Evolutionary conservation across 2,797 vertebrate species (phyloP), one percentile per base, ranked within the genome.

Genomic region (Pangasius larnaudii): DNA sequence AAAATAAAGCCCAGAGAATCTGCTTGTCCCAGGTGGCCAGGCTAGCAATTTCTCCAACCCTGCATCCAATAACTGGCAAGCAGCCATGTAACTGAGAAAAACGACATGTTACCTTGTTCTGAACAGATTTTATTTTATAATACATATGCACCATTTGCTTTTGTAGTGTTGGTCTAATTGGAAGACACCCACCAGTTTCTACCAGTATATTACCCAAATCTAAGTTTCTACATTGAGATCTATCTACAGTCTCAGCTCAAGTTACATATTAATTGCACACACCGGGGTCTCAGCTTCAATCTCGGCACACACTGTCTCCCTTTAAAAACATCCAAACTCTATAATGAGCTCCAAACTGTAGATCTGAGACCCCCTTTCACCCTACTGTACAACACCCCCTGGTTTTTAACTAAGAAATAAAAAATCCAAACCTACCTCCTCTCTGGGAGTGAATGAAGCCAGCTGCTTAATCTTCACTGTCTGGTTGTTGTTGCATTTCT

Each of bases 401-500:
- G 8, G 16, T 82, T 51, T 51, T 63, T 30, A 61, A 42, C 2
- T 13, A 36, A 46, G 10, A 85, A 75, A 49, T 58, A 16, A 8
- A 75, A 53, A 22, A 49, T 30, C 1, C 56, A 91, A 74, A 90
- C 96, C 74, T 78, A 99, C 99, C 94, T 99, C 98, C 13, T 99
- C 97, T 7, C 98, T 94, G 0, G 99, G 98, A 7, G 95, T 94
- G 90, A 99, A 99, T 0, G 98, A 98, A 0, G 98, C 98, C 94
- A 99, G 91, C 92, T 99, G 97, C 90, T 98, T 99, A 93, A 99
- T 97, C 95, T 99, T 99, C 53, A 94, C 92, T 61, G 97, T 96
- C 92, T 99, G 99, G 93, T 99, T 97, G 92, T 96, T 97, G 92
- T 97, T 98, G 94, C 99, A 99, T 84, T 97, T 97, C 91, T 96